Evolutionary conservation across 1,140 invertebrate genomes (phyloP).

Genomic region (Aphidius gifuensis): DNA sequence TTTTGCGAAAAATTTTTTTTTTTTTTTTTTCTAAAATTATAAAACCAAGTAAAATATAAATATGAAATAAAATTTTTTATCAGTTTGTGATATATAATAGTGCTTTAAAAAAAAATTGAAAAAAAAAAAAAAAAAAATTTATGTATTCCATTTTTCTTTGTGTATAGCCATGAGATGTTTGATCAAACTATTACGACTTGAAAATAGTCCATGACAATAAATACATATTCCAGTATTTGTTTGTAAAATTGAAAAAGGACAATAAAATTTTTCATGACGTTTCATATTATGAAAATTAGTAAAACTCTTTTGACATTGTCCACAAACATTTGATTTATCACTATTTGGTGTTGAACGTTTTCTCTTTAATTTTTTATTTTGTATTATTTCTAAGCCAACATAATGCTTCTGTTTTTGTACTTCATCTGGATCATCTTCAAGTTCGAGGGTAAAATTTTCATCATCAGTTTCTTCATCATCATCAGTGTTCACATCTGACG

Average conservation of each 20-base stretch:
- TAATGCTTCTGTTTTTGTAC: conserved; percentile 8
- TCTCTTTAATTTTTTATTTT: neutral
- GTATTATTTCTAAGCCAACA: neutral
- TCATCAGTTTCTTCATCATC: neutral
- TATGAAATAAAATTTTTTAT: neutral
- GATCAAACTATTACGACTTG: conserved; percentile 33
- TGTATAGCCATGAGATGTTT: conserved; percentile 35
- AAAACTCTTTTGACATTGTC: conserved; percentile 38
- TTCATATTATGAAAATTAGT: conserved; percentile 36
- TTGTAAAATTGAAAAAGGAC: conserved; percentile 41
- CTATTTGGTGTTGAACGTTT: neutral
- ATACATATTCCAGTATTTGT: conserved; percentile 29
- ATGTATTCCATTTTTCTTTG: neutral
- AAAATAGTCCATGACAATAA: conserved; percentile 38
- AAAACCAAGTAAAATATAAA: neutral
- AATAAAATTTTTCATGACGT: conserved; percentile 51
- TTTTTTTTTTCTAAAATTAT: neutral
- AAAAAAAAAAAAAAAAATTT: conserved; percentile 15
- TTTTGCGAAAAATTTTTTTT: neutral
- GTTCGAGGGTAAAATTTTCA: conserved; percentile 1
- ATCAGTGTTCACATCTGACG: neutral
- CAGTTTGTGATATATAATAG: neutral
- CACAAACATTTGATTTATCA: conserved; percentile 25
- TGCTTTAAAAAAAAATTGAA: neutral
- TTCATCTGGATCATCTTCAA: conserved; percentile 11